phyloP scores from a whole-genome alignment of 2,797 vertebrate genomes.

The Columba guinea region DNA sequence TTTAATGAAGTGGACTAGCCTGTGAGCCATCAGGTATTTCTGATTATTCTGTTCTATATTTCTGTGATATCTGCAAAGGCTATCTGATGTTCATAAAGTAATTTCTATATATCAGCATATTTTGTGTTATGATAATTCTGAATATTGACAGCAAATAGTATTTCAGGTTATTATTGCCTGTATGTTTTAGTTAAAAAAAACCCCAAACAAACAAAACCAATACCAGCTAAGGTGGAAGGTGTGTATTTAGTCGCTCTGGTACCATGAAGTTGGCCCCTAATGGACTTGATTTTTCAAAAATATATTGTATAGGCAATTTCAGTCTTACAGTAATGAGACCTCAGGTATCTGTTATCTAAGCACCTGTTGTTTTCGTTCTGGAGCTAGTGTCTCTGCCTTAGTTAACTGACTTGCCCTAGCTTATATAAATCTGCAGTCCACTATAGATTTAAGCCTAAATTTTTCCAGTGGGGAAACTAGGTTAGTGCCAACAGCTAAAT shows the following conservation, averaged over 20 bases:
- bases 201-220: too few species aligned
- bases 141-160: neutral
- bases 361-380: neutral
- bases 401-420: neutral
- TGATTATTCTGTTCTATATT: neutral
- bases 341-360: neutral
- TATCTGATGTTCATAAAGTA: neutral
- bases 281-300: neutral
- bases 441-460: neutral
- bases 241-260: neutral
- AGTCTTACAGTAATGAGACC: neutral
- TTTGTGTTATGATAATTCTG: neutral
- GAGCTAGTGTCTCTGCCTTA: neutral
- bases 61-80: neutral
- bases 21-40: neutral
- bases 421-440: neutral
- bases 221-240: neutral
- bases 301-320: neutral
- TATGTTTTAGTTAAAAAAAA: neutral
- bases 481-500: neutral
- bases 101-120: neutral
- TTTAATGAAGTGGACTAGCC: neutral
- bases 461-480: neutral
- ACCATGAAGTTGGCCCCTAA: neutral
- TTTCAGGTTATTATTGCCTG: neutral